Evolutionary conservation across 2,113 vertebrate species (phyloP).

Genomic region (Cavia aperea): DNA sequence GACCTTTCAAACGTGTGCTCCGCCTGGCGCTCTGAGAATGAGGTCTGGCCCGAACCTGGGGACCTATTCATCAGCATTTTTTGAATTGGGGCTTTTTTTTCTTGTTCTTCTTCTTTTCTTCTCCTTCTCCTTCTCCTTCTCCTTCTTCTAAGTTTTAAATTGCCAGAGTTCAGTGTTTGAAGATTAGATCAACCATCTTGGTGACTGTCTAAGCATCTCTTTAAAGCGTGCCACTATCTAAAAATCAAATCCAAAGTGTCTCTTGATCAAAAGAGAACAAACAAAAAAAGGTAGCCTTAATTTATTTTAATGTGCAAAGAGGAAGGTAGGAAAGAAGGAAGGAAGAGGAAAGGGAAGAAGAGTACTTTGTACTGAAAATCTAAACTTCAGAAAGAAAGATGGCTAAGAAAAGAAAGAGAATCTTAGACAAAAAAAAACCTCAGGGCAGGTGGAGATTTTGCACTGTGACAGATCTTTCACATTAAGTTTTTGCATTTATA

Average conservation of each 20-base stretch:
- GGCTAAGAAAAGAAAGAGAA: conserved; percentile 40
- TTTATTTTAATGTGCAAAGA: conserved; percentile 46
- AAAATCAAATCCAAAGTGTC: conserved; percentile 48
- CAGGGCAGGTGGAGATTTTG: conserved; percentile 77
- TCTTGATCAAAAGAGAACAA: conserved; percentile 50
- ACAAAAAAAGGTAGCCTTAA: conserved; percentile 68
- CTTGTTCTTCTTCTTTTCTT: too few relatives aligned
- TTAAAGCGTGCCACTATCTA: background rate
- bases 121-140: background rate
- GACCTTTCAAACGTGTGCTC: background rate
- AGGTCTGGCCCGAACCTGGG: background rate
- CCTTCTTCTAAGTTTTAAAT: background rate
- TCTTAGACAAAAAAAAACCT: conserved; percentile 66
- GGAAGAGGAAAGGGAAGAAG: background rate
- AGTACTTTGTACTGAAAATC: conserved; percentile 50
- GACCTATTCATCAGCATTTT: background rate
- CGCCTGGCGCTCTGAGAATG: background rate
- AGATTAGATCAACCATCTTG: background rate
- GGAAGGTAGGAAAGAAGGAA: conserved; percentile 13
- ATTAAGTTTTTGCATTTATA: conserved; percentile 60
- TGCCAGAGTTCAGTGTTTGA: background rate
- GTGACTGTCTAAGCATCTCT: background rate
- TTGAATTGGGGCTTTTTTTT: background rate
- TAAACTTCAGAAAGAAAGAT: conserved; percentile 41
- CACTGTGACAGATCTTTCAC: conserved; percentile 74